phyloP scores from a whole-genome alignment of 2,888 invertebrate genomes.

The Abrostola triplasia region DNA sequence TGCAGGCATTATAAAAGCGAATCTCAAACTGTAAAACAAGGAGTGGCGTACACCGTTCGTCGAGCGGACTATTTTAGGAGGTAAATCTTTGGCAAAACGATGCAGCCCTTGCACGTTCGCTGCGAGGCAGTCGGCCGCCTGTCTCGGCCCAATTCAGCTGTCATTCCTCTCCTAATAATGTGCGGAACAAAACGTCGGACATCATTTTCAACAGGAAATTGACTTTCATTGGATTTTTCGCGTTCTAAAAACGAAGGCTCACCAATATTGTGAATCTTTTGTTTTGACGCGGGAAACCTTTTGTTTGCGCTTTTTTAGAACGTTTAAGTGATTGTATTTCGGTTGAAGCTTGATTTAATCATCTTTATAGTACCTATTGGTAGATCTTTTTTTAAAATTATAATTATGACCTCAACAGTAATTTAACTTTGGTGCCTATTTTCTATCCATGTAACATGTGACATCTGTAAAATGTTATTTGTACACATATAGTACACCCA shows the following conservation, averaged over 20 bases:
- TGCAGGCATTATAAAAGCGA: background rate
- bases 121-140: slow-evolving; percentile 6
- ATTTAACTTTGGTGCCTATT: too few relatives aligned
- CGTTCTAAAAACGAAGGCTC: slow-evolving; percentile 43
- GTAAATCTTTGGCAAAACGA: slow-evolving; percentile 19
- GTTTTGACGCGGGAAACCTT: slow-evolving; percentile 36
- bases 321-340: background rate
- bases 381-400: too few relatives aligned
- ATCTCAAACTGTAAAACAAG: background rate
- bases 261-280: slow-evolving; percentile 40
- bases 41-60: background rate
- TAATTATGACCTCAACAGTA: too few relatives aligned
- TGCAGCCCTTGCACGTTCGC: slow-evolving; percentile 27
- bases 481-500: too few relatives aligned
- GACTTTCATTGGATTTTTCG: slow-evolving; percentile 67
- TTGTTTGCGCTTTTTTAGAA: slow-evolving; percentile 7
- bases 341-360: background rate
- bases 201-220: slow-evolving; percentile 68
- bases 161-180: slow-evolving; percentile 60
- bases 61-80: slow-evolving; percentile 16
- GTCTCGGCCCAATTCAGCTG: slow-evolving; percentile 56
- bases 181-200: slow-evolving; percentile 61
- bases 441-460: too few relatives aligned
- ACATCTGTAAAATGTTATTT: too few relatives aligned
- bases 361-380: too few relatives aligned